Evolutionary conservation across 37 sponge, comb jelly and placozoan genomes (phyloP), one percentile per base, ranked within the genome.

Genomic region (Agelas oroides): DNA sequence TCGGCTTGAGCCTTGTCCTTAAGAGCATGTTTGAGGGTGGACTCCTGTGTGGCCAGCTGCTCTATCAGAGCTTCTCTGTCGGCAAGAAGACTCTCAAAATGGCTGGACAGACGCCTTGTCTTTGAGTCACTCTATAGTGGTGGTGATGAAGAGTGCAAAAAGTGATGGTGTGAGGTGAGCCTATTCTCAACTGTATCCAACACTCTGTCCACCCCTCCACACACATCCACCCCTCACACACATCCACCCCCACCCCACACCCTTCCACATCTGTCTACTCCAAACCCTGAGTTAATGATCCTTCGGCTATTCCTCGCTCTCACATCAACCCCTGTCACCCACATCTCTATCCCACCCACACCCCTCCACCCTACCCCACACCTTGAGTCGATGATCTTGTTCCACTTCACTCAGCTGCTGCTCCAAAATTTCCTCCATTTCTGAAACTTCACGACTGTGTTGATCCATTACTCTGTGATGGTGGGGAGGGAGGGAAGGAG

Each of bases 401-500:
- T 81, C 28, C 21, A 76, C 89, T n/a, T 53, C 82, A 11, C 35
- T 53, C 35, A 88, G 34, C 1, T 88, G 82, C 30, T 81, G 53
- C 58, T 88, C 27, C 46, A 88, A 28, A 19, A 88, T 20, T 15
- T 35, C 54, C 18, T 88, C 89, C 77, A 82, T 82, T 36, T 88
- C 89, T 28, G 18, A 57, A 2, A 71, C 89, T 64, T 88, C 89
- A 57, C 77, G 33, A 55, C 53, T 69, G 66, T 88, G 89, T 18
- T 76, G 59, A 12, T 76, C 82, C 74, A 80, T 28, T 6, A 79
- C 79, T 56, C 88, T 87, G 65, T 15, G 32, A 25, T 23, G 34
- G 21, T 36, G 19, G 20, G 32, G 31, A 27, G 27, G 41, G 73
- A 37, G 38, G 27, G 38, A 71, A 33, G 21, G 67, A n/a, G n/a